Evolutionary conservation across 2,888 invertebrate genomes (phyloP), one percentile per base, ranked within the genome.

Genomic region (Mesodorylaimus sp.): DNA sequence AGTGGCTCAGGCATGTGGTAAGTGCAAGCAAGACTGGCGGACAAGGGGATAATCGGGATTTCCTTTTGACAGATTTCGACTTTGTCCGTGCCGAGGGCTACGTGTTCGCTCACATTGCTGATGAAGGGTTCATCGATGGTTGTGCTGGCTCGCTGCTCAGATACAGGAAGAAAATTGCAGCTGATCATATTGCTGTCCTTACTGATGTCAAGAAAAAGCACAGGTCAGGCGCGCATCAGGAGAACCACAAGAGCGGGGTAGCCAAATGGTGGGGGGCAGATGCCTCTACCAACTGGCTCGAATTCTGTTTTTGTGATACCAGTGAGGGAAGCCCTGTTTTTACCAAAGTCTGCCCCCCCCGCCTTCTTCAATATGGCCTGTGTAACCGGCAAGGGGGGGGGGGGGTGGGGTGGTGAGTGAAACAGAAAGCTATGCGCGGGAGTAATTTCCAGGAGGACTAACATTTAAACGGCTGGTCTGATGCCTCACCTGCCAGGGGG

Each of bases 141-240:
- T 78, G 78, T 66, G 83, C 83, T 26, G 83, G 82, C 0, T 65
- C 72, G 5, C 63, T 84, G 50, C 63, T 83, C 27, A 70, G 84
- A 53, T 83, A 81, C 65, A 70, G 83, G 13, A 75, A 70, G 52
- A 61, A 68, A 7, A 78, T 85, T 50, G 76, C 74, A 47, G 82
- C 81, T 0, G 75, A 79, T 5, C 60, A 79, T 59, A 68, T 85
- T 23, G 67, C 77, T 1, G 67, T 84, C 7, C 77, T 82, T 51
- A 76, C 79, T 0, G 84, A 85, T 67, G 74, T 85, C n/a, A 84
- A 85, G 64, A 85, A 85, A 65, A 85, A 84, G 62, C 84, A 85
- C 64, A 76, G 78, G 79, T 77, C 60, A 56, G 26, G 24, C 3
- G 48, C 5, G 10, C 13, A n/a, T 10, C 28, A 7, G 45, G n/a